A percentile compares a stretch with the other conserved stretches of the same genome.
Conservation (phyloP, 1,140 invertebrate genomes). For the Coptotermes formosanus region DNA sequence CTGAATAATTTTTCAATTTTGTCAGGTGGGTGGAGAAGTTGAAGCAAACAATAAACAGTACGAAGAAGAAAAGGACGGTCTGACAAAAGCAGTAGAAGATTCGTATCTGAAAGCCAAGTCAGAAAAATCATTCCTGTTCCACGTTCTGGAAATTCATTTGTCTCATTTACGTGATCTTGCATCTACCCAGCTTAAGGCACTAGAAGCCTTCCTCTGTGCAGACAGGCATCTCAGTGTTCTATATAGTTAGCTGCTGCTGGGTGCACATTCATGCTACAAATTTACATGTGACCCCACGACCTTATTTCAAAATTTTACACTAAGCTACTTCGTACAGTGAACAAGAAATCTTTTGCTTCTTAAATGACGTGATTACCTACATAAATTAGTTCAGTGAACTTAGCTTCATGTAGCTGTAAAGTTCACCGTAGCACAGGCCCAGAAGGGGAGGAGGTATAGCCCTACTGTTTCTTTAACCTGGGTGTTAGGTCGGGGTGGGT, state of each 20-base stretch:
- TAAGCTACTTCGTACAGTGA: no score
- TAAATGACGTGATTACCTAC: no score
- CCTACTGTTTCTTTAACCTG: no score
- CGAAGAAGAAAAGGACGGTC: conserved; percentile 45
- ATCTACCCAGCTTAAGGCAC: conserved; percentile 42
- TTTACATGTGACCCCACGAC: no score
- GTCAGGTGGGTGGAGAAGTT: conserved; percentile 38
- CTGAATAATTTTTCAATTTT: background rate
- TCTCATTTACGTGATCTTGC: conserved; percentile 46
- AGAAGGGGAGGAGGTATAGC: no score
- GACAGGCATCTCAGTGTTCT: background rate
- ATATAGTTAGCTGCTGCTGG: background rate
- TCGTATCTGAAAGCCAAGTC: conserved; percentile 46
- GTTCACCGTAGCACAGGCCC: no score
- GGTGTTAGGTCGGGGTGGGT: no score
- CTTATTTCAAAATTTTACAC: no score
- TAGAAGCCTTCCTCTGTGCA: conserved; percentile 38
- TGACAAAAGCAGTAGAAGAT: conserved; percentile 48
- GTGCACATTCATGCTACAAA: no score
- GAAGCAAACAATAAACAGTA: conserved; percentile 52
- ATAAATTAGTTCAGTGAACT: no score
- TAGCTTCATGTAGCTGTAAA: no score
- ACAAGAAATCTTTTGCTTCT: no score
- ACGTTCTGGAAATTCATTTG: conserved; percentile 49
- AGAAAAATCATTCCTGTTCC: conserved; percentile 46